Evolutionary conservation across 2,888 invertebrate species (phyloP), one percentile per base, ranked within the genome.

Genomic region (Phania funesta): DNA sequence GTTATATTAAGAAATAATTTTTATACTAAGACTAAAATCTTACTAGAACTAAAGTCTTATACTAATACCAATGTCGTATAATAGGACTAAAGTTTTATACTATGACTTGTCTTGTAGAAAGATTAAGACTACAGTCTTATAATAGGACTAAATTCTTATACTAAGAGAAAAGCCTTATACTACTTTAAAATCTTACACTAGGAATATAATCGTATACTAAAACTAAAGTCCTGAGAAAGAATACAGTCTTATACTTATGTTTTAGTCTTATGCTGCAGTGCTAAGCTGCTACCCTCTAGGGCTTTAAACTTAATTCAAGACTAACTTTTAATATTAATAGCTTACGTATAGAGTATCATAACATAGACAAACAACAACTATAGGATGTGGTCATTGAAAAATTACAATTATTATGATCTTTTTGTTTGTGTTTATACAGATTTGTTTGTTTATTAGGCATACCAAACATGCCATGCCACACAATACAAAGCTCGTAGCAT

Each of bases 341-440:
- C 7, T 24, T 13, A 8, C n/a, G 18, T 20, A 13, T 67, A 67
- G 67, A 29, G 52, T 54, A 18, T 4, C 13, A 8, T 6, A 20
- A 32, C 13, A 8, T 6, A 20, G 22, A 41, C 38, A 20, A 52
- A 52, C 41, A 41, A 22, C 18, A 50, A 60, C 6, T 16, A 41
- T 73, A 58, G 71, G 50, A 52, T 4, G 24, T 81, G 81, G 77
- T 62, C 71, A 77, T 73, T 67, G 54, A 48, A 77, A 73, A 67
- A 77, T 74, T 82, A 78, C 78, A 78, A 82, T 78, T 78, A 78
- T 74, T 82, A 78, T 74, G 77, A 68, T 74, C 52, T 80, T 38
- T 46, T 56, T 46, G 35, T 22, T 24, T 13, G 50, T 48, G 44
- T 64, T 35, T 54, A 75, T 68, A 68, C 48, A 80, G 75, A 71